phyloP scores from a whole-genome alignment of 2,113 vertebrate species.

The Megaceryle torquata region DNA sequence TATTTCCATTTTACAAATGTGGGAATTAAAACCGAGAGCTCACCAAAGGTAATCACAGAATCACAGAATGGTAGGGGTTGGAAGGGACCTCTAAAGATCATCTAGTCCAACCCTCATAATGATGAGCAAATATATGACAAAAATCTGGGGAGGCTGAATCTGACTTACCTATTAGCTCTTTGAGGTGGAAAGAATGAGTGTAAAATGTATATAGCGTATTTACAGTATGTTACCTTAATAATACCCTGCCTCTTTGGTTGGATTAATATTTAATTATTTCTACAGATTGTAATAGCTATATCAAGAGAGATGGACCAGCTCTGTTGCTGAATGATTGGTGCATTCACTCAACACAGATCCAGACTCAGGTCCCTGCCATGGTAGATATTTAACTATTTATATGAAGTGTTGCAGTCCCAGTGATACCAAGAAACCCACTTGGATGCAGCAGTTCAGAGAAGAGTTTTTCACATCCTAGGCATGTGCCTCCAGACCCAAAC shows the following conservation, averaged over 20 bases:
- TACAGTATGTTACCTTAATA: not conserved
- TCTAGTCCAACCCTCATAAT: not conserved
- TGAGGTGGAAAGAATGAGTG: not conserved
- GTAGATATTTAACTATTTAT: not conserved
- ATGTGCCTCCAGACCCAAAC: accelerated
- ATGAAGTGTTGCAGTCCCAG: not conserved
- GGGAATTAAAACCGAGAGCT: not conserved
- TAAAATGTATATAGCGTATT: not conserved
- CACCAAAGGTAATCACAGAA: not conserved
- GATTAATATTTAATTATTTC: not conserved
- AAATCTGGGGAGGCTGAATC: not conserved
- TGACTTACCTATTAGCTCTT: not conserved
- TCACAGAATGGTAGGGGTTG: too few species aligned
- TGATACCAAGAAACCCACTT: not conserved
- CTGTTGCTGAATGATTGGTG: not conserved
- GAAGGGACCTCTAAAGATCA: too few species aligned
- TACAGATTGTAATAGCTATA: not conserved
- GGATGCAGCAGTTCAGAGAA: not conserved
- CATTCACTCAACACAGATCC: not conserved
- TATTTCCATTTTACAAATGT: not conserved
- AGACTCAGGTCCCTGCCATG: not conserved
- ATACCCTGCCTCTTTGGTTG: not conserved
- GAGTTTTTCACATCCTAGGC: not conserved
- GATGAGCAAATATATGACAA: not conserved
- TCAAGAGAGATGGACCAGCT: not conserved